Conservation (phyloP, 2,888 invertebrate genomes). For the Plemyria rubiginata region DNA sequence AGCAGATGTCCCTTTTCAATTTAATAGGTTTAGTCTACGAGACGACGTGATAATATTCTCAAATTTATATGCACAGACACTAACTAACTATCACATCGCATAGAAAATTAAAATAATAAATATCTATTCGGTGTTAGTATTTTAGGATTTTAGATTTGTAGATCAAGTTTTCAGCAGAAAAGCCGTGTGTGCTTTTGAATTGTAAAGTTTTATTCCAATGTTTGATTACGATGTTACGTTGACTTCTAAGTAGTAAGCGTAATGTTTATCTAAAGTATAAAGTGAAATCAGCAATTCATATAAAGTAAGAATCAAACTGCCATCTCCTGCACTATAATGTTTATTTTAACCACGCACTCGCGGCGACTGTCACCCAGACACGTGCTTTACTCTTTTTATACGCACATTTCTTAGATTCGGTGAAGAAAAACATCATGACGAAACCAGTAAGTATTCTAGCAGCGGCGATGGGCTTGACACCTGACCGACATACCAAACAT, state of each 20-base stretch:
- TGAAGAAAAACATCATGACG: not conserved
- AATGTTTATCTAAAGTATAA: too few species aligned
- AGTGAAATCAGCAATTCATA: not conserved
- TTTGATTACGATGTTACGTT: too few species aligned
- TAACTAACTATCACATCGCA: too few species aligned
- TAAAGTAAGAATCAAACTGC: conserved; percentile 3
- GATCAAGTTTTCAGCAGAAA: too few species aligned
- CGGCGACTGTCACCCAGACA: conserved; percentile 21
- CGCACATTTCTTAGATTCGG: conserved; percentile 1
- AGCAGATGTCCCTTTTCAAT: conserved; percentile 3
- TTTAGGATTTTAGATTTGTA: too few species aligned
- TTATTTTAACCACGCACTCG: conserved; percentile 19
- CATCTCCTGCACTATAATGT: conserved; percentile 15
- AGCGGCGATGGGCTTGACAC: not conserved
- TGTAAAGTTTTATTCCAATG: too few species aligned
- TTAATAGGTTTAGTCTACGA: not conserved
- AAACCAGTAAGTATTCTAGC: not conserved
- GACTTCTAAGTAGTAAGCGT: too few species aligned
- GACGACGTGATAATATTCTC: not conserved
- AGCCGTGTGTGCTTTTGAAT: too few species aligned
- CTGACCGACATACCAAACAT: too few species aligned
- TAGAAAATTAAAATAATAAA: too few species aligned
- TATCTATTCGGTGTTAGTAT: too few species aligned
- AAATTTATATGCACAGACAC: too few species aligned
- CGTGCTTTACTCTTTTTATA: conserved; percentile 15